These are phyloP conservation scores for Sarcophaga peregrina DNA, from an alignment of 1,140 invertebrate genomes.

Conservation along the genomic window DNA sequence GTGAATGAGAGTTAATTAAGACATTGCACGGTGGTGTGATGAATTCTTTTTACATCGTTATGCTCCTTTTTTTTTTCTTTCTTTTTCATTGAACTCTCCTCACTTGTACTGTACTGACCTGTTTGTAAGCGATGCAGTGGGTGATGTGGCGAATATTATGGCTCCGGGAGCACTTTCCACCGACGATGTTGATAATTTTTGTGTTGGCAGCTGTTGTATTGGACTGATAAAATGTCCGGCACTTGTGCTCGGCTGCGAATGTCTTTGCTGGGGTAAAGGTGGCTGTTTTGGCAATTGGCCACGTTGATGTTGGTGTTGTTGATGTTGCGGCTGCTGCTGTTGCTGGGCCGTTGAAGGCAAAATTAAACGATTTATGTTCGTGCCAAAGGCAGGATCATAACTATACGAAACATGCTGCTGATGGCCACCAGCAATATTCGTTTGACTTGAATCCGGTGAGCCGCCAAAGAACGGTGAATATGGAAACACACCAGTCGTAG, in stretches of 20 bases:
- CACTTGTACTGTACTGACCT: slow-evolving; percentile 44
- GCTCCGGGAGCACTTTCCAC: slow-evolving; percentile 40
- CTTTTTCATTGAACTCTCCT: not conserved
- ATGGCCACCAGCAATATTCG: not conserved
- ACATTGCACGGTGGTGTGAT: not conserved
- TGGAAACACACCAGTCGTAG: slow-evolving; percentile 51
- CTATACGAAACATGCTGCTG: slow-evolving; percentile 49
- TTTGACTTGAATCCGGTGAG: slow-evolving; percentile 53
- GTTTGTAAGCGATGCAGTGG: slow-evolving; percentile 38
- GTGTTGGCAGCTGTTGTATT: slow-evolving; percentile 8
- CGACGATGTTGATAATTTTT: slow-evolving; percentile 27
- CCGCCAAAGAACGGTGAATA: slow-evolving; percentile 61
- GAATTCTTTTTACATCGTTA: not conserved
- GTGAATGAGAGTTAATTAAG: slow-evolving; percentile 7
- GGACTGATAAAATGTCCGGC: not conserved
- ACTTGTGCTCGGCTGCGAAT: slow-evolving; percentile 9
- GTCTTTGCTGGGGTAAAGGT: slow-evolving; percentile 5
- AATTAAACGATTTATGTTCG: slow-evolving; percentile 52
- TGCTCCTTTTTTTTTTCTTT: not conserved
- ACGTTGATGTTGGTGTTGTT: slow-evolving; percentile 29
- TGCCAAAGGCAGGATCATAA: slow-evolving; percentile 57
- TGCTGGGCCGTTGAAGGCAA: slow-evolving; percentile 39
- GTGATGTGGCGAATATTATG: slow-evolving; percentile 34
- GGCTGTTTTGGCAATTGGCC: slow-evolving; percentile 33
- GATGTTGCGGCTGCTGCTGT: slow-evolving; percentile 19